Percentiles rank a stretch among this genome's conserved stretches.
phyloP scores from a whole-genome alignment of 2,888 invertebrate genomes.

The Patella ulyssiponensis region DNA sequence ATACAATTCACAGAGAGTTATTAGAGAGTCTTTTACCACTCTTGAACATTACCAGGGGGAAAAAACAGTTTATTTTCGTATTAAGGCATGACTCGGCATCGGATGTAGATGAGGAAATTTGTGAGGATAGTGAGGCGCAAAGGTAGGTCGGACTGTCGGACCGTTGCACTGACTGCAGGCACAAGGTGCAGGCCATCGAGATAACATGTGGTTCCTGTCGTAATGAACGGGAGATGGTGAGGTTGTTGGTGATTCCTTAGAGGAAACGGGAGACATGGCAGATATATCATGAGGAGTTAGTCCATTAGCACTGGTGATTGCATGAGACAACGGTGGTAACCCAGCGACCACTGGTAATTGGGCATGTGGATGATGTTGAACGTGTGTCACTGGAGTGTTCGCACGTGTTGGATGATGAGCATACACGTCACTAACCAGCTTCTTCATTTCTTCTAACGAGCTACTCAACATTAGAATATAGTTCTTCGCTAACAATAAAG shows the following conservation, averaged over 20 bases:
- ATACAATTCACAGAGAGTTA: neutral
- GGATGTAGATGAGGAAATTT: conserved; percentile 15
- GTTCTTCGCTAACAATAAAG: conserved; percentile 69
- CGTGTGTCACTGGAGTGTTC: conserved; percentile 25
- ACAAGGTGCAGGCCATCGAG: conserved; percentile 55
- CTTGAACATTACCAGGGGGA: no score
- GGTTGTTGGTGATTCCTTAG: conserved; percentile 12
- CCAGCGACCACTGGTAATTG: conserved; percentile 12
- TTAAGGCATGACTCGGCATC: neutral
- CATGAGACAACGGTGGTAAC: conserved; percentile 16
- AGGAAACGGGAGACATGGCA: conserved; percentile 19
- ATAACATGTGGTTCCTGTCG: conserved; percentile 49
- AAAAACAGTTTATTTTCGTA: neutral
- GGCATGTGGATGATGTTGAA: conserved; percentile 19
- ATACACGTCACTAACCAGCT: conserved; percentile 67
- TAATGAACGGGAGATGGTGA: conserved; percentile 35
- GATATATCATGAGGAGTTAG: conserved; percentile 16
- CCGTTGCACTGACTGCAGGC: conserved; percentile 53
- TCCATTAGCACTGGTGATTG: conserved; percentile 15
- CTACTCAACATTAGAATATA: conserved; percentile 70
- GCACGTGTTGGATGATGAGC: conserved; percentile 41
- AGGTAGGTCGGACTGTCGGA: conserved; percentile 34
- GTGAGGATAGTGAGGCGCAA: conserved; percentile 12
- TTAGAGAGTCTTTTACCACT: neutral
- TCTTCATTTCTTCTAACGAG: conserved; percentile 71